phyloP scores from a whole-genome alignment of 2,888 invertebrate species.

The Pinctada fucata region DNA sequence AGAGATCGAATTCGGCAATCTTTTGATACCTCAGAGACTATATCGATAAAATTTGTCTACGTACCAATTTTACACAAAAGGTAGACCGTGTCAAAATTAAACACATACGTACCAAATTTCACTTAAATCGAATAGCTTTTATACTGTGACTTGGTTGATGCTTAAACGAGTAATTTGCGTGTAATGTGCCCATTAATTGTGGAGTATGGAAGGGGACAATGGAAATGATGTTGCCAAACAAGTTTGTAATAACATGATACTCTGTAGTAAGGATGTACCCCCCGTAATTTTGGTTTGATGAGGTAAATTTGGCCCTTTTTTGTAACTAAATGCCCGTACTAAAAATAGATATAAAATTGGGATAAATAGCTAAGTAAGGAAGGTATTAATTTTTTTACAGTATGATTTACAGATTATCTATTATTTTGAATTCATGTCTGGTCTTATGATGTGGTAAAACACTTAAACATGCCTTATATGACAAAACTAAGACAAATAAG shows the following conservation, averaged over 20 bases:
- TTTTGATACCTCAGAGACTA: neutral
- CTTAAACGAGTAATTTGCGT: conserved; percentile 4
- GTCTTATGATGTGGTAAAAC: no score
- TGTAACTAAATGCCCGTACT: no score
- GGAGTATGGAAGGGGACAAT: neutral
- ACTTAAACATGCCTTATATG: no score
- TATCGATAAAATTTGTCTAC: conserved; percentile 1
- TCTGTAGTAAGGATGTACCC: no score
- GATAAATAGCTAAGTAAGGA: no score
- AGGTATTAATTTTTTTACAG: no score
- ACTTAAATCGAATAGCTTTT: neutral
- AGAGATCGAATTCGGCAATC: neutral
- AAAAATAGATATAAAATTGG: no score
- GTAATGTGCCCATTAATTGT: neutral
- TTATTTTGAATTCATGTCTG: no score
- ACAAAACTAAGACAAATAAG: no score
- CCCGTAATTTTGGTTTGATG: no score
- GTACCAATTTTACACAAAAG: conserved; percentile 4
- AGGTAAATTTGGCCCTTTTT: no score
- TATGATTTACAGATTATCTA: no score
- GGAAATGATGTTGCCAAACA: neutral
- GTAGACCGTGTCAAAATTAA: neutral
- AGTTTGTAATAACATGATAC: neutral
- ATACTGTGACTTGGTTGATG: neutral
- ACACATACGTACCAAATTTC: conserved; percentile 1